Base-by-base conservation (phyloP, 1,140 invertebrate genomes). In the Nasonia longicornis region DNA sequence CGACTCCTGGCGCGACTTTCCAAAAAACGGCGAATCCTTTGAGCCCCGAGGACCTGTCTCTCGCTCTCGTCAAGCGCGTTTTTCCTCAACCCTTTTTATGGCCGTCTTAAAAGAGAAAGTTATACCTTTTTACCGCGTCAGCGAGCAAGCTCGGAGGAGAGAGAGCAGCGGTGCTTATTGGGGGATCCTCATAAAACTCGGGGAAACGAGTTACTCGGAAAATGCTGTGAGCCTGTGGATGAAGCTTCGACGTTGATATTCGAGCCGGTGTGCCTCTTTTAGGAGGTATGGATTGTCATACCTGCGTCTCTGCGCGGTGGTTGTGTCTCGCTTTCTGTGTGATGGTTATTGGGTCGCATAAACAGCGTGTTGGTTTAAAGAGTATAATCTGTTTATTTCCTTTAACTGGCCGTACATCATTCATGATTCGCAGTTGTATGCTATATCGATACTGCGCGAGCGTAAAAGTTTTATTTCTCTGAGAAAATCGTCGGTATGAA, bases 51-150 rank as follows among this genome's bases (percentile, higher is more conserved):
- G 66, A 58, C 48, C 70, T 58, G 78, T 31, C 75, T 71, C 67
- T 72, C 73, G 12, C 71, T 31, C 52, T 79, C 69, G 35, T 63
- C 71, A 42, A 35, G 48, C 42, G n/a, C 58, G 29, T 42, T 78
- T 71, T 52, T 26, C 52, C 82, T 86, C 83, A 87, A 89, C 86
- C 86, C 86, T 89, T 89, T 89, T 87, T 87, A 86, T 64, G 82
- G 84, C 76, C 48, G 66, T 74, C 81, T 80, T 84, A 80, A 76
- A 87, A 85, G 86, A 85, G 86, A 89, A 90, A 90, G 86, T 89
- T 67, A 31, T 67, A 85, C 71, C 58, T 82, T 77, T 76, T 78
- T 42, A 72, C 35, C 20, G 16, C 38, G 66, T 67, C 29, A 29
- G 22, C 6, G 35, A 29, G 66, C 58, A 22, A 79, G 35, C 45